Percentiles rank a stretch among this genome's conserved stretches.
Evolutionary conservation across 92 coral and sea anemone genomes (phyloP).

Genomic region (Paragorgia papillata): DNA sequence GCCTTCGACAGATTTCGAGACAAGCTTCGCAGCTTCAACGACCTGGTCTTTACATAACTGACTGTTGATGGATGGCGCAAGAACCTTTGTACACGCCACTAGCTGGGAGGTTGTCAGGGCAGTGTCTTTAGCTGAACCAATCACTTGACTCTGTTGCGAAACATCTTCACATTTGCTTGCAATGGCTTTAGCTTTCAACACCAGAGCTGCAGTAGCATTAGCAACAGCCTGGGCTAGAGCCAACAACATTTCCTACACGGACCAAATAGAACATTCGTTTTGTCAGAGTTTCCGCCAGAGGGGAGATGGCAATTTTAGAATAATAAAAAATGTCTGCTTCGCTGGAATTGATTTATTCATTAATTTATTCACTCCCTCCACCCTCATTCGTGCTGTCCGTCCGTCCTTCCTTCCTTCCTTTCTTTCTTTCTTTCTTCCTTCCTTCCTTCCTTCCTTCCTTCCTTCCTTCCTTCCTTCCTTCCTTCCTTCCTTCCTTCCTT

Average conservation of each 20-base stretch:
- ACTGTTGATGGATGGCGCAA: conserved; percentile 95
- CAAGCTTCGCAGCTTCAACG: conserved; percentile 94
- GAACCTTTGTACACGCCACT: conserved; percentile 95
- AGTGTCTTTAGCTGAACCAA: conserved; percentile 97
- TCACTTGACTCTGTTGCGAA: conserved; percentile 79
- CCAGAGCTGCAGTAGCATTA: conserved; percentile 96
- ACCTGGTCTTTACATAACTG: conserved; percentile 98
- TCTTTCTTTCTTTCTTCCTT: not conserved
- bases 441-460: not conserved
- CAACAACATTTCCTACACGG: conserved; percentile 82
- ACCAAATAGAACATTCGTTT: too few relatives aligned
- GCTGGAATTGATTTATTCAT: too few relatives aligned
- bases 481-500: conserved; percentile 4
- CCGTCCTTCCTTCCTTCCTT: not conserved
- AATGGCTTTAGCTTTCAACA: conserved; percentile 88
- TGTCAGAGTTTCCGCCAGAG: too few relatives aligned
- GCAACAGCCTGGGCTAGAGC: conserved; percentile 99
- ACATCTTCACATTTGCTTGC: conserved; percentile 97
- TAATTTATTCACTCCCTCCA: too few relatives aligned
- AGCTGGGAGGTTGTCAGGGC: conserved; percentile 99
- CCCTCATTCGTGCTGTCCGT: too few relatives aligned
- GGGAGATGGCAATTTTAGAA: too few relatives aligned
- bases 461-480: not conserved
- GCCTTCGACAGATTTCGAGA: conserved; percentile 97
- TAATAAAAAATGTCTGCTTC: too few relatives aligned